These are phyloP conservation scores for Drosophila watanabei DNA, from an alignment of 1,140 invertebrate genomes.

Conservation along the genomic window DNA sequence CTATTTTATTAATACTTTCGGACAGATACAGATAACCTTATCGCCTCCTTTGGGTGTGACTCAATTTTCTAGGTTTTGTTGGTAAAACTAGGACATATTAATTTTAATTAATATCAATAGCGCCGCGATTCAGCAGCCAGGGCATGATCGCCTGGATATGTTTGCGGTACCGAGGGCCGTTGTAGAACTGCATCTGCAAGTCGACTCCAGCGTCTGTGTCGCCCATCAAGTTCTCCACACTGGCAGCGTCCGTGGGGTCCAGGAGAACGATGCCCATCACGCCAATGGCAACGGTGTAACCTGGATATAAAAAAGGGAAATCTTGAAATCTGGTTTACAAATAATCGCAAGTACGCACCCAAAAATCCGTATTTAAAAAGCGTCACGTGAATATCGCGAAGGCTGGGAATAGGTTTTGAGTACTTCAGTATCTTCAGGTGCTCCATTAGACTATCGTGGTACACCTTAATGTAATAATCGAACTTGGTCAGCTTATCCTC, in stretches of 20 bases:
- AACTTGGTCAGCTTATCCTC: conserved; percentile 77
- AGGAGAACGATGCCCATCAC: conserved; percentile 16
- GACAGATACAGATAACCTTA: conserved; percentile 1
- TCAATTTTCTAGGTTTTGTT: not conserved
- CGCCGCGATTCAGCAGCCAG: conserved; percentile 20
- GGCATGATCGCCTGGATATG: conserved; percentile 12
- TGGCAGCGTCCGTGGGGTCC: conserved; percentile 15
- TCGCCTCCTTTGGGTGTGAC: not conserved
- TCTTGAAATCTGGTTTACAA: not conserved
- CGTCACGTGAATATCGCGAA: conserved; percentile 60
- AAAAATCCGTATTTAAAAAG: conserved; percentile 8
- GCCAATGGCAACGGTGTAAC: conserved; percentile 8
- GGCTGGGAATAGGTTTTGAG: conserved; percentile 54
- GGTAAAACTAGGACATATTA: not conserved
- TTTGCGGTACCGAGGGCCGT: conserved; percentile 15
- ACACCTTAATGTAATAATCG: conserved; percentile 75
- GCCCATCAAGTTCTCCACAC: conserved; percentile 11
- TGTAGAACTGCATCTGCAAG: conserved; percentile 27
- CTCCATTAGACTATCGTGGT: conserved; percentile 64
- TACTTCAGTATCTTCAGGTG: conserved; percentile 70
- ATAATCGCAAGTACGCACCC: not conserved
- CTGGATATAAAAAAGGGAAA: not conserved
- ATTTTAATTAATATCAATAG: conserved; percentile 24
- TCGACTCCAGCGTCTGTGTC: not conserved
- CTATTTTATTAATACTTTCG: conserved; percentile 4